These are phyloP conservation scores for Metalampra italica DNA, from an alignment of 2,888 invertebrate species.

Conservation along the genomic window DNA sequence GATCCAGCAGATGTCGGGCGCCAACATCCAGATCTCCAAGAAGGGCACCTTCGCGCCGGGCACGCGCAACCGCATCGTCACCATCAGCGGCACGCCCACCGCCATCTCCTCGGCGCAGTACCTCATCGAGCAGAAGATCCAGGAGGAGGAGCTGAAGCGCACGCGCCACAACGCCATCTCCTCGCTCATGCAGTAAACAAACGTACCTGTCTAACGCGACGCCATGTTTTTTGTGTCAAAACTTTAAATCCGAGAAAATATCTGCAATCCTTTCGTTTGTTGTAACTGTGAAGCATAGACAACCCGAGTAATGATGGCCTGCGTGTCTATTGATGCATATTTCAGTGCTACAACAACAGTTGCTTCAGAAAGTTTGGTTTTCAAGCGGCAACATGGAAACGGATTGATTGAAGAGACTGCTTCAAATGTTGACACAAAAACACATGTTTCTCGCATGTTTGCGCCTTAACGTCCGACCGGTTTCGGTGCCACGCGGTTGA, in stretches of 20 bases:
- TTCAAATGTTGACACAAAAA: too few relatives aligned
- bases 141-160: conserved; percentile 96
- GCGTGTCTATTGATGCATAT: too few relatives aligned
- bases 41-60: conserved; percentile 98
- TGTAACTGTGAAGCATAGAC: not conserved
- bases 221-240: not conserved
- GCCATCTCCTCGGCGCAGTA: conserved; percentile 95
- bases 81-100: conserved; percentile 93
- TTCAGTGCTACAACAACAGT: too few relatives aligned
- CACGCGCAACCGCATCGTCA: conserved; percentile 97
- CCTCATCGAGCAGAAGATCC: conserved; percentile 97
- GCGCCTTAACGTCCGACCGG: too few relatives aligned
- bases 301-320: too few relatives aligned
- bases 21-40: conserved; percentile 99
- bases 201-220: not conserved
- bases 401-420: too few relatives aligned
- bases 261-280: not conserved
- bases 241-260: not conserved
- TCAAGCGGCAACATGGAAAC: too few relatives aligned
- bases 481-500: too few relatives aligned
- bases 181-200: conserved; percentile 82
- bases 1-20: conserved; percentile 97
- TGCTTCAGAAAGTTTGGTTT: too few relatives aligned
- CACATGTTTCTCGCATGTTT: too few relatives aligned
- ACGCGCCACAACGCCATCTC: conserved; percentile 92